Evolutionary conservation across 2,797 vertebrate genomes (phyloP).

Genomic region (Hapalemur alaotrensis): DNA sequence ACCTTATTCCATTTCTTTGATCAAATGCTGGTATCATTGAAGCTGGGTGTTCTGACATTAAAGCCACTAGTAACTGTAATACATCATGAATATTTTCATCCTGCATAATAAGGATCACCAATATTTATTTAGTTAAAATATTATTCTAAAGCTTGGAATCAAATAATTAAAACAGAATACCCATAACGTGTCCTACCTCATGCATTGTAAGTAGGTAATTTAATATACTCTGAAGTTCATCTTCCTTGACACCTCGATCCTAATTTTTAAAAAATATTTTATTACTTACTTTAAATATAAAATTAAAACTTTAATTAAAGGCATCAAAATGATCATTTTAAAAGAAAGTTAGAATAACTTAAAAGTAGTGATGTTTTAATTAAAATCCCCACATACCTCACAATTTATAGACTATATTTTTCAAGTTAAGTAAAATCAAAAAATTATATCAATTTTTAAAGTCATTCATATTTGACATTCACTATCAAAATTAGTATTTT

Average conservation of each 20-base stretch:
- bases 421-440: constrained; percentile 12
- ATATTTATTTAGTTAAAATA: constrained; percentile 73
- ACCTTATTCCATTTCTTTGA: constrained; percentile 99
- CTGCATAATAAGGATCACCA: constrained; percentile 83
- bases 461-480: neutral
- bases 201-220: constrained; percentile 99
- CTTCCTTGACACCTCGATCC: constrained; percentile 99
- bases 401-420: neutral
- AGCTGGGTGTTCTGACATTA: constrained; percentile 99
- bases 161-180: constrained; percentile 59
- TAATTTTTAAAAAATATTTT: constrained; percentile 73
- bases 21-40: constrained; percentile 99
- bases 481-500: neutral
- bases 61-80: constrained; percentile 96
- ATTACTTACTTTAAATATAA: constrained; percentile 61
- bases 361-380: neutral
- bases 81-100: constrained; percentile 99
- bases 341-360: neutral
- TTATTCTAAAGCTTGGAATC: constrained; percentile 42
- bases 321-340: constrained; percentile 21
- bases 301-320: constrained; percentile 32
- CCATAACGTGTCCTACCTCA: constrained; percentile 88
- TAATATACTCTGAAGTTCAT: constrained; percentile 98
- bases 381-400: neutral
- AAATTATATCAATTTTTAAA: neutral